A percentile compares a stretch with the other conserved stretches of the same genome.
phyloP scores from a whole-genome alignment of 2,888 invertebrate species.

The Drosophila seclusa region DNA sequence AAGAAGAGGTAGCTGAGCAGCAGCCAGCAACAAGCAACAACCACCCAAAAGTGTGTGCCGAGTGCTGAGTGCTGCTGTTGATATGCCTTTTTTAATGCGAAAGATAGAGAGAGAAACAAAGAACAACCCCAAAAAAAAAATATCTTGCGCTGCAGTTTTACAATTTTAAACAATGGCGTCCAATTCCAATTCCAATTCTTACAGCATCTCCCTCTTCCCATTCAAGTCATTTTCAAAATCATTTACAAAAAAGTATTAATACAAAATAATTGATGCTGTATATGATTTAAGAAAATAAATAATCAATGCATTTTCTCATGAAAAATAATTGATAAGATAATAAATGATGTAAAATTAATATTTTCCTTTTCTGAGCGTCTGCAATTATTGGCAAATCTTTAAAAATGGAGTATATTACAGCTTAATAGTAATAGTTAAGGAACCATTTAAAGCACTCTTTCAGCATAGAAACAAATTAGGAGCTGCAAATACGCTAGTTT shows the following conservation, averaged over 20 bases:
- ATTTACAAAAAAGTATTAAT: not conserved
- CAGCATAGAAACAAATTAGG: not conserved
- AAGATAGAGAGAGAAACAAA: slow-evolving; percentile 39
- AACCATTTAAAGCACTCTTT: not conserved
- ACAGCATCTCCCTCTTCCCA: slow-evolving; percentile 17
- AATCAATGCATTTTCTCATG: not conserved
- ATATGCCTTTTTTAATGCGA: slow-evolving; percentile 37
- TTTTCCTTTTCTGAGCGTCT: too few relatives aligned
- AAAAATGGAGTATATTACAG: not conserved
- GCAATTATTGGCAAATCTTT: not conserved
- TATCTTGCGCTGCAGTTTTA: slow-evolving; percentile 44
- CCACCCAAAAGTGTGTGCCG: slow-evolving; percentile 49
- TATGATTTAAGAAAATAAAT: not conserved
- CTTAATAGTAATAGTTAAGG: not conserved
- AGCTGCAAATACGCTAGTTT: not conserved
- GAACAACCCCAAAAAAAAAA: slow-evolving; percentile 54
- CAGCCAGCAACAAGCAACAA: slow-evolving; percentile 42
- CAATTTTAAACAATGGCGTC: slow-evolving; percentile 66
- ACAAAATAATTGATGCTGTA: not conserved
- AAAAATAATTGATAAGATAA: not conserved
- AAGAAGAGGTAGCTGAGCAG: not conserved
- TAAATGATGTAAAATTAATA: not conserved
- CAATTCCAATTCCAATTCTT: slow-evolving; percentile 36
- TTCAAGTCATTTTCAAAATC: slow-evolving; percentile 16
- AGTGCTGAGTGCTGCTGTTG: slow-evolving; percentile 20